phyloP scores from a whole-genome alignment of 1,140 invertebrate genomes.

The Holcopasites calliopsidis region DNA sequence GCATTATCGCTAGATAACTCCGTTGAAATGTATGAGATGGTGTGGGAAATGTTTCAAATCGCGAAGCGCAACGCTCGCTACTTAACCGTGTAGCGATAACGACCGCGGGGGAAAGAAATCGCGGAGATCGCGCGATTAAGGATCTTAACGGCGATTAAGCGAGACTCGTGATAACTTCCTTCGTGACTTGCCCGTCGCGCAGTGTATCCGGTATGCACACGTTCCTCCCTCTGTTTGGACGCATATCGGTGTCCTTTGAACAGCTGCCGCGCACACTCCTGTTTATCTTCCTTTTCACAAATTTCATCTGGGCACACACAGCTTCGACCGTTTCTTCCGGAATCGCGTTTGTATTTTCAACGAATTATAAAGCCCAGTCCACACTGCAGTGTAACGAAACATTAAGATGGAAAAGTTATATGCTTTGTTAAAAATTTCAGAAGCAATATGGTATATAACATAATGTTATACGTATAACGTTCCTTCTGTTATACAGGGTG shows the following conservation, averaged over 20 bases:
- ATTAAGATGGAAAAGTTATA: no score
- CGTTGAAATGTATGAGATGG: no score
- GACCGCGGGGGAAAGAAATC: conserved; percentile 59
- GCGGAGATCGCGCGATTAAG: conserved; percentile 56
- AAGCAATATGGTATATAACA: no score
- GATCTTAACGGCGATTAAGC: conserved; percentile 55
- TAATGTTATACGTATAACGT: no score
- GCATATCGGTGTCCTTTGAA: conserved; percentile 27
- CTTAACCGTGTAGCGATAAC: conserved; percentile 56
- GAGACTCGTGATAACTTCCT: conserved; percentile 60
- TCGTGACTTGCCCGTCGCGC: conserved; percentile 42
- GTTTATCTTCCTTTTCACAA: conserved; percentile 33
- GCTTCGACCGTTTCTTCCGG: background rate
- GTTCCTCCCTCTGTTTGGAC: background rate
- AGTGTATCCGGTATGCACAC: background rate
- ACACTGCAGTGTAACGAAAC: no score
- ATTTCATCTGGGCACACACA: conserved; percentile 12
- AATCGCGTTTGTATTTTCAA: background rate
- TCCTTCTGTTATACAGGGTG: no score
- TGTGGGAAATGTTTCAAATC: conserved; percentile 48
- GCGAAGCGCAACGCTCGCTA: conserved; percentile 15
- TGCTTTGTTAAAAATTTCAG: no score
- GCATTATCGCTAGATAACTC: conserved; percentile 7
- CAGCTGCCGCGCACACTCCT: conserved; percentile 14
- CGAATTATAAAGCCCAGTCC: no score